Base-by-base conservation (phyloP, 2,888 invertebrate species). In the Cephus pulcher region DNA sequence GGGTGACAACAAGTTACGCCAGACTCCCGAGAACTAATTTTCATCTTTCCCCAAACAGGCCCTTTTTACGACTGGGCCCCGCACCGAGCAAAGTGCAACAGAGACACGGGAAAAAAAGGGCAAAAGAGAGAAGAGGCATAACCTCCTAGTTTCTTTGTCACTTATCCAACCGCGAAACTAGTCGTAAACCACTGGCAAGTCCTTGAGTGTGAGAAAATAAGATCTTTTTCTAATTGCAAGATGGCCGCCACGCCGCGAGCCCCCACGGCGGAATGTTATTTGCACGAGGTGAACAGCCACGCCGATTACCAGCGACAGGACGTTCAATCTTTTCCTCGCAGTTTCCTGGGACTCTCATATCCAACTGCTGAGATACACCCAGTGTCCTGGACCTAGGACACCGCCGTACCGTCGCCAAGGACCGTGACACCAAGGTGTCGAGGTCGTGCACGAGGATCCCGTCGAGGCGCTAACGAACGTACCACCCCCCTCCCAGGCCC, bases 111-210 rank as follows among this genome's bases (percentile, higher is more conserved):
- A 11, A 9, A 34, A 34, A n/a, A 35, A 35, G 56, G 34, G 33
- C 37, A 70, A 78, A 70, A 70, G 69, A 56, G 33, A 71, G 78
- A 40, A 30, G 37, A 34, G 40, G 1, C 12, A 30, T 40, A 34
- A 34, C 15, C 75, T 75, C 71, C 9, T 23, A 23, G 68, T 76
- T 76, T 75, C 78, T 82, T 82, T 79, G 86, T 86, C 88, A 86
- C 86, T 87, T 82, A 84, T 82, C 80, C 85, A 82, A 88, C 88
- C 88, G 85, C 88, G 87, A 87, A 86, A 85, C 86, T 85, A 87
- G 84, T 85, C 83, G 82, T 84, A 82, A 87, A 83, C 84, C 77
- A 82, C 83, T 81, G 81, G 82, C 77, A 77, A 81, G 84, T 82
- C 85, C 84, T 83, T 82, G 82, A 81, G 79, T 80, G 77, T 78